Evolutionary conservation across 2,888 invertebrate species (phyloP).

Genomic region (Cephus runcator): DNA sequence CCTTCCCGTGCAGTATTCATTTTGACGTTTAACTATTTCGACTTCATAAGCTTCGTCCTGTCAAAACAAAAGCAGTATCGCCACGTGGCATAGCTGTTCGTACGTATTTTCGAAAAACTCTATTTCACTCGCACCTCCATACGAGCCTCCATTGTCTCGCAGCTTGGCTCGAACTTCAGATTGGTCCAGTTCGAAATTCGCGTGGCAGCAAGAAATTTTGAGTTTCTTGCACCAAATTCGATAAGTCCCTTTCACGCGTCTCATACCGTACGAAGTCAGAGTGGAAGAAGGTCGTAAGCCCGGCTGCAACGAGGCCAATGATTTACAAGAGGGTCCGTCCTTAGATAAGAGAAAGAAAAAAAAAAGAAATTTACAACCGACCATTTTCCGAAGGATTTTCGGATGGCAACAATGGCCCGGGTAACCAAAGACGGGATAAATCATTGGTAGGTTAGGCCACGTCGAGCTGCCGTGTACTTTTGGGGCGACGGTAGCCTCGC

Average conservation of each 20-base stretch:
- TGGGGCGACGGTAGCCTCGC: constrained; percentile 29
- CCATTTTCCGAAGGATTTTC: neutral
- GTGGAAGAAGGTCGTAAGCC: neutral
- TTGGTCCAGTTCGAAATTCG: neutral
- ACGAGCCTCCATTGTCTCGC: neutral
- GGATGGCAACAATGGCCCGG: constrained; percentile 5
- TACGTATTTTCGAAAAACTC: neutral
- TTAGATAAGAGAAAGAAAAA: neutral
- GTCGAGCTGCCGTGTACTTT: constrained; percentile 28
- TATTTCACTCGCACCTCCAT: neutral
- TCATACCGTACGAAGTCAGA: neutral
- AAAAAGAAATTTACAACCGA: neutral
- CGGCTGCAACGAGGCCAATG: neutral
- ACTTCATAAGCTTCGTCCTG: neutral
- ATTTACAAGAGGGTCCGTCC: neutral
- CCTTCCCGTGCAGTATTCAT: neutral
- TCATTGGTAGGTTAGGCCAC: constrained; percentile 28
- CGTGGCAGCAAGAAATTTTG: neutral
- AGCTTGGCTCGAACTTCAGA: neutral
- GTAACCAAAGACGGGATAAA: constrained; percentile 58
- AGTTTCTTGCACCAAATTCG: neutral
- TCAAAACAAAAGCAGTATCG: neutral
- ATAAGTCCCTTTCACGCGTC: neutral
- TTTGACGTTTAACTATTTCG: neutral
- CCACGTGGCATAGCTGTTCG: neutral